Conservation (phyloP, 1,140 invertebrate species). For the Ridgeia piscesae region DNA sequence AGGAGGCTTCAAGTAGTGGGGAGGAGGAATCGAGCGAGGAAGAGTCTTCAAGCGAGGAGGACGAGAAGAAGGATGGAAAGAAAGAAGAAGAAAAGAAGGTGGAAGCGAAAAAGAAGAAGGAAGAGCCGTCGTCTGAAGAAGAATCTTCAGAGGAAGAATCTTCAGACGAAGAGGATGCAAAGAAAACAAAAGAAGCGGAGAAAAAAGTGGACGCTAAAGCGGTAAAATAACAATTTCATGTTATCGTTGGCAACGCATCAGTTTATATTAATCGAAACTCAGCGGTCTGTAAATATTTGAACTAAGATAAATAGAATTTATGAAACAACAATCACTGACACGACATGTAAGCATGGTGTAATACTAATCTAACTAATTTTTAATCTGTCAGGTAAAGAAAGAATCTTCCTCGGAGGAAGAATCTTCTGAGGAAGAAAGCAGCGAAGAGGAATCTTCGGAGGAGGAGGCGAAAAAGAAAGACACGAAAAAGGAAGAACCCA, state of each 20-base stretch:
- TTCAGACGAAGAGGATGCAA: background rate
- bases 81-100: constrained; percentile 10
- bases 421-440: background rate
- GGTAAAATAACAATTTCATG: background rate
- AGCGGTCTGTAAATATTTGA: background rate
- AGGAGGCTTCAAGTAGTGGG: background rate
- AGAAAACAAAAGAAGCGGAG: background rate
- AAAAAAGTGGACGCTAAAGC: background rate
- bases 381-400: background rate
- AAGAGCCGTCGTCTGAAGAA: background rate
- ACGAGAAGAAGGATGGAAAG: background rate
- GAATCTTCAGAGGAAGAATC: constrained; percentile 16
- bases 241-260: background rate
- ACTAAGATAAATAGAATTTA: background rate
- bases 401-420: background rate
- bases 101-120: constrained; percentile 12
- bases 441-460: background rate
- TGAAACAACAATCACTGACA: too few species aligned
- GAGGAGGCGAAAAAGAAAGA: background rate
- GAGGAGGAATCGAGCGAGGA: constrained; percentile 13
- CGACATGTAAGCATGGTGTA: too few species aligned
- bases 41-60: constrained; percentile 17
- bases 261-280: background rate
- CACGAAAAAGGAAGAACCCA: background rate
- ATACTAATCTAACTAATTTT: background rate